These are phyloP conservation scores for Pegoplata infirma DNA, from an alignment of 2,888 invertebrate genomes.

Conservation along the genomic window DNA sequence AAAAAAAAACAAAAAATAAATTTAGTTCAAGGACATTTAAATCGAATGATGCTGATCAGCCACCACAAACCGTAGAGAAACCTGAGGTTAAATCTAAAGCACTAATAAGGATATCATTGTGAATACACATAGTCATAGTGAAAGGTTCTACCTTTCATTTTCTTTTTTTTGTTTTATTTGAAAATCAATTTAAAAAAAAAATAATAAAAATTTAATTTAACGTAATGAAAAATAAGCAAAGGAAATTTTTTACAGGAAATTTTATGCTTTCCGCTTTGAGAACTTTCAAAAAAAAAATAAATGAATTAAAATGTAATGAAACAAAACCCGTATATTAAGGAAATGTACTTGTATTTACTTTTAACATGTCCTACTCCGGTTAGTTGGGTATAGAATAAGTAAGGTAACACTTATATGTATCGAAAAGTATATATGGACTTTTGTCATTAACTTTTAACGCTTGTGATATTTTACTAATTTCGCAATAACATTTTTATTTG, in stretches of 20 bases:
- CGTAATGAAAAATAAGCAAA: constrained; percentile 1
- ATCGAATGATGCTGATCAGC: constrained; percentile 16
- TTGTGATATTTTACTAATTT: too few relatives aligned
- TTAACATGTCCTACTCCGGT: neutral
- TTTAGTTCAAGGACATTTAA: constrained; percentile 39
- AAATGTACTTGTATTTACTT: constrained; percentile 35
- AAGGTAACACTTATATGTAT: too few relatives aligned
- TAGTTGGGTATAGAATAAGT: too few relatives aligned
- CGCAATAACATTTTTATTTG: too few relatives aligned
- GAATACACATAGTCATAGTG: neutral
- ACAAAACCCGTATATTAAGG: constrained; percentile 2
- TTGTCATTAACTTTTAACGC: too few relatives aligned
- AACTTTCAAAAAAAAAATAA: constrained; percentile 27
- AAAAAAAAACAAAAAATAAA: too few relatives aligned
- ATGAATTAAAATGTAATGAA: neutral
- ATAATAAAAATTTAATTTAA: constrained; percentile 14
- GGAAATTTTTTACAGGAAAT: constrained; percentile 7
- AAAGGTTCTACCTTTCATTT: constrained; percentile 4
- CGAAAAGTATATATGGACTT: too few relatives aligned
- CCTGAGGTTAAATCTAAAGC: constrained; percentile 2
- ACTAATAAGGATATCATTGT: constrained; percentile 18
- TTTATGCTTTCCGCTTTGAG: constrained; percentile 21
- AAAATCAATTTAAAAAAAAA: too few relatives aligned
- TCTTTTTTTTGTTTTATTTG: neutral
- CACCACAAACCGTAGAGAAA: constrained; percentile 5